A percentile compares a stretch with the other conserved stretches of the same genome.
Evolutionary conservation across 2,797 vertebrate genomes (phyloP).

Genomic region (Lagodon rhomboides): DNA sequence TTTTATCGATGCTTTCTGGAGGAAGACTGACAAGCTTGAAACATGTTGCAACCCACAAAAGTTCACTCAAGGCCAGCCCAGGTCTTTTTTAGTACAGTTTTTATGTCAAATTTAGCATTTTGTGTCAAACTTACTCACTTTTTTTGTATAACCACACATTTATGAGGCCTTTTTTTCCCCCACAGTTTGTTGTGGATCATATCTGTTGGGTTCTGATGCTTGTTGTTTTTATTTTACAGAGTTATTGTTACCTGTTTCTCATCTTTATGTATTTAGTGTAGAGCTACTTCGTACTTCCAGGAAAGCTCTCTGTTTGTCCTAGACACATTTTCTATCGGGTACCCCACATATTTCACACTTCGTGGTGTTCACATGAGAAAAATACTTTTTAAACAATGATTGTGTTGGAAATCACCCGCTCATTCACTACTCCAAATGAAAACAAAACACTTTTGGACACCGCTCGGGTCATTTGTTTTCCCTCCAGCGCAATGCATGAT

Average conservation of each 20-base stretch:
- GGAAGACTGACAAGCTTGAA: background rate
- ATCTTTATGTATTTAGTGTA: no score
- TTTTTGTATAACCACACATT: background rate
- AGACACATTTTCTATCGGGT: no score
- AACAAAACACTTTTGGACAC: no score
- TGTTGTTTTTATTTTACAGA: no score
- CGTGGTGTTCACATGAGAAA: background rate
- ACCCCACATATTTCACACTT: background rate
- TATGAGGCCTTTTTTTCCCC: background rate
- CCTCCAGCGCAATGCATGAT: no score
- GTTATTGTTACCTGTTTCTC: no score
- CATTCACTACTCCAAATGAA: no score
- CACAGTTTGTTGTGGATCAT: background rate
- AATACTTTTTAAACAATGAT: background rate
- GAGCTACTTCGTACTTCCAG: no score
- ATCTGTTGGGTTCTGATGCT: no score
- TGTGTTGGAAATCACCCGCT: no score
- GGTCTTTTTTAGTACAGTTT: background rate
- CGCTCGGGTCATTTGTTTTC: no score
- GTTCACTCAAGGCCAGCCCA: background rate
- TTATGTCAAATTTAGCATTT: background rate
- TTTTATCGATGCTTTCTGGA: conserved; percentile 4
- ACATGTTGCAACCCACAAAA: background rate
- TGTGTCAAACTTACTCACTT: background rate
- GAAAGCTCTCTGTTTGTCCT: no score